These are phyloP conservation scores for Portunus trituberculatus DNA, from an alignment of 1,140 invertebrate species.

Conservation along the genomic window DNA sequence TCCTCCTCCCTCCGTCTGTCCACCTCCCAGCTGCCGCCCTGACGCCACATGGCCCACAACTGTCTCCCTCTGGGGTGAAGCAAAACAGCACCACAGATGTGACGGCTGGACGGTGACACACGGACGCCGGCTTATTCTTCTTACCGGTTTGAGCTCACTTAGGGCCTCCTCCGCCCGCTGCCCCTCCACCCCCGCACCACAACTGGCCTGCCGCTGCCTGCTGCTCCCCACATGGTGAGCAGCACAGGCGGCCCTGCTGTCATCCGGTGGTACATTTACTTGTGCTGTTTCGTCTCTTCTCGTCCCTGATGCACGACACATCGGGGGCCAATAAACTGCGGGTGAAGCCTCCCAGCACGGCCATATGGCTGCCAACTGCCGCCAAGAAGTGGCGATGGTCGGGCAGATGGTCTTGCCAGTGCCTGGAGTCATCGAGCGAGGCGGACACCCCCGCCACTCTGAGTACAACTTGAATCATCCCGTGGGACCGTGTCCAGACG, in stretches of 20 bases:
- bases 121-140: slow-evolving; percentile 39
- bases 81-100: slow-evolving; percentile 36
- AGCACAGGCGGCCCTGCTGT: background rate
- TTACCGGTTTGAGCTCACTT: slow-evolving; percentile 6
- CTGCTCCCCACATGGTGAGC: background rate
- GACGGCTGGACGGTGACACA: slow-evolving; percentile 41
- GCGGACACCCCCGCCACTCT: background rate
- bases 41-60: slow-evolving; percentile 52
- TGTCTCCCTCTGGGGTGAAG: slow-evolving; percentile 37
- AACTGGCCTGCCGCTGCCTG: background rate
- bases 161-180: background rate
- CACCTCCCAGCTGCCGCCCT: slow-evolving; percentile 1
- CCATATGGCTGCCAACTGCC: slow-evolving; percentile 67
- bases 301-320: slow-evolving; percentile 54
- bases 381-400: background rate
- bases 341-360: slow-evolving; percentile 33
- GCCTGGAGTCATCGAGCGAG: background rate
- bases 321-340: slow-evolving; percentile 58
- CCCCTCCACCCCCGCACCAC: background rate
- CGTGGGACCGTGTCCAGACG: too few relatives aligned
- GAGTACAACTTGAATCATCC: background rate
- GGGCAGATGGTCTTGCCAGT: slow-evolving; percentile 31
- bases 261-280: slow-evolving; percentile 5
- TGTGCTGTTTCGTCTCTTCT: slow-evolving; percentile 34
- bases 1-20: background rate